Conservation (phyloP, 1,140 invertebrate species). For the Drosophila simulans region DNA sequence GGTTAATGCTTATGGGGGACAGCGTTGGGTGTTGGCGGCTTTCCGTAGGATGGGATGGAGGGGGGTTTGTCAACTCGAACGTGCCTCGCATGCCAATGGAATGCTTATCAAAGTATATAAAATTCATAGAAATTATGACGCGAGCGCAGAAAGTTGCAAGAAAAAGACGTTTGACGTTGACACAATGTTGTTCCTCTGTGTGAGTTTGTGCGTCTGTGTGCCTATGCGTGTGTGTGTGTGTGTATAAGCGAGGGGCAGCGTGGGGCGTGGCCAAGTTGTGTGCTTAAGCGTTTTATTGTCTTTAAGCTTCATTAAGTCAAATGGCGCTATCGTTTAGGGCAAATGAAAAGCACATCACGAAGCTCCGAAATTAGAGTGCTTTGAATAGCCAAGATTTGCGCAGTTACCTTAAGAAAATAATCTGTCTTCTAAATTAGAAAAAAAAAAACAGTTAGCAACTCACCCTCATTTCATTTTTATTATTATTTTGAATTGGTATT, state of each 20-base stretch:
- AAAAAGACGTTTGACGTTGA: slow-evolving; percentile 56
- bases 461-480: too few species aligned
- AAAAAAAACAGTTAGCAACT: too few species aligned
- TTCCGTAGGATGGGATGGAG: not conserved
- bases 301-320: slow-evolving; percentile 83
- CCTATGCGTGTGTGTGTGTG: not conserved
- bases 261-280: slow-evolving; percentile 43
- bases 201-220: not conserved
- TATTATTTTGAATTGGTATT: too few species aligned
- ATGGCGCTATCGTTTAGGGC: slow-evolving; percentile 70
- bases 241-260: not conserved
- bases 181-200: slow-evolving; percentile 37
- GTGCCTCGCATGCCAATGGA: slow-evolving; percentile 77
- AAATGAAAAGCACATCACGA: slow-evolving; percentile 28
- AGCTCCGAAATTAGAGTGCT: slow-evolving; percentile 14
- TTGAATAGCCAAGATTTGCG: not conserved
- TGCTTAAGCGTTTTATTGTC: slow-evolving; percentile 81
- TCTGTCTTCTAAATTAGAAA: not conserved
- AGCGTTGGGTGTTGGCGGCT: too few species aligned
- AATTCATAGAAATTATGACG: slow-evolving; percentile 83
- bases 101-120: slow-evolving; percentile 81
- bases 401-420: not conserved
- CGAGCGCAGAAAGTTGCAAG: slow-evolving; percentile 58
- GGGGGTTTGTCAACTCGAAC: slow-evolving; percentile 32
- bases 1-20: not conserved